These are phyloP conservation scores for Clivina fossor DNA, from an alignment of 2,888 invertebrate species.

Conservation along the genomic window DNA sequence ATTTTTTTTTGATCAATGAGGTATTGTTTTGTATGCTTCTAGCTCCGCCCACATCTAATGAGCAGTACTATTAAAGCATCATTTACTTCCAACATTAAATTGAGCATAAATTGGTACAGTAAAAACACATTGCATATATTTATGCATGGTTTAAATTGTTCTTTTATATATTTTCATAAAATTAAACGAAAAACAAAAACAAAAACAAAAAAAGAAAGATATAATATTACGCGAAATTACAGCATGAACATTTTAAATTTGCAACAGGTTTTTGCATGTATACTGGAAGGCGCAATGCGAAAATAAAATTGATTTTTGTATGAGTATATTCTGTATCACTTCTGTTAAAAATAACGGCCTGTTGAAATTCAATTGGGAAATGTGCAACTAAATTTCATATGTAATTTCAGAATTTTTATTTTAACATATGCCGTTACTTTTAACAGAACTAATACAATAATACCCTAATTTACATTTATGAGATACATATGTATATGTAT, in stretches of 20 bases:
- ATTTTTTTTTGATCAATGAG: conserved; percentile 21
- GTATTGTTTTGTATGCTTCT: conserved; percentile 39
- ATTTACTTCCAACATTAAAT: conserved; percentile 55
- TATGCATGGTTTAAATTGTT: conserved; percentile 34
- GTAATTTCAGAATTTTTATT: too few relatives aligned
- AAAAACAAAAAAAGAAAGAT: too few relatives aligned
- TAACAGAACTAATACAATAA: too few relatives aligned
- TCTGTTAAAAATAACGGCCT: too few relatives aligned
- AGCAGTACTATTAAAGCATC: conserved; percentile 55
- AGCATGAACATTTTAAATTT: conserved; percentile 27
- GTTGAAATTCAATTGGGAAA: too few relatives aligned
- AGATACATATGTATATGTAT: too few relatives aligned
- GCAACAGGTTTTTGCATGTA: conserved; percentile 34
- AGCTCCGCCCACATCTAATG: conserved; percentile 48
- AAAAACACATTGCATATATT: conserved; percentile 35
- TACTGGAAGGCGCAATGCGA: conserved; percentile 26
- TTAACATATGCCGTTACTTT: too few relatives aligned
- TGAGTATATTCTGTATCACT: too few relatives aligned
- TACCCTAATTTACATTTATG: too few relatives aligned
- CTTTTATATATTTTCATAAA: too few relatives aligned
- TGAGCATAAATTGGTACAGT: conserved; percentile 55
- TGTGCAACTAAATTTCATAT: too few relatives aligned
- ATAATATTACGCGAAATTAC: conserved; percentile 23
- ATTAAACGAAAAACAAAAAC: too few relatives aligned
- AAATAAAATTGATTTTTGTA: conserved; percentile 30